Conservation (phyloP, 2,113 vertebrate species). For the Salminus brasiliensis region DNA sequence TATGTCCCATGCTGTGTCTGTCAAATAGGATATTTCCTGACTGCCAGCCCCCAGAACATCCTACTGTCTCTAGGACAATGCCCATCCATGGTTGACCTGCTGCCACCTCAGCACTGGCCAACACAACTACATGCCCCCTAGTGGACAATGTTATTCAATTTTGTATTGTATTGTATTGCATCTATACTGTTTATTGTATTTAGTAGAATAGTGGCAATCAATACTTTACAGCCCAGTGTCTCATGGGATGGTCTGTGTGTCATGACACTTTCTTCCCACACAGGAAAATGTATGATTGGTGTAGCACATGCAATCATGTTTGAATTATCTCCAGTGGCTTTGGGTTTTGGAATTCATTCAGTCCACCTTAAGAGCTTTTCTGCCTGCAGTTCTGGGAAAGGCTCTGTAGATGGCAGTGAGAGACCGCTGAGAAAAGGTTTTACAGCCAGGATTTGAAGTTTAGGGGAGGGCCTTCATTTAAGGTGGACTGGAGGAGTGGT, state of each 20-base stretch:
- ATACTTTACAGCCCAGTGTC: neutral
- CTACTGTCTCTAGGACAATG: slow-evolving; percentile 17
- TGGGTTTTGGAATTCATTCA: slow-evolving; percentile 23
- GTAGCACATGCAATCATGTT: neutral
- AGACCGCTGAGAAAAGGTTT: slow-evolving; percentile 30
- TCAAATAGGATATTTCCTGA: slow-evolving; percentile 4
- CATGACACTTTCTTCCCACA: neutral
- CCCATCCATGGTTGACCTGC: slow-evolving; percentile 4
- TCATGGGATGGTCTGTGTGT: neutral
- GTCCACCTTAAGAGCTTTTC: slow-evolving; percentile 72
- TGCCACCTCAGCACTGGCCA: neutral
- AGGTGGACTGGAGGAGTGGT: slow-evolving; percentile 64
- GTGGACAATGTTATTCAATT: neutral
- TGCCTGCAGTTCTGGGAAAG: slow-evolving; percentile 49
- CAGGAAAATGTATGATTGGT: neutral
- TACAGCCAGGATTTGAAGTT: neutral
- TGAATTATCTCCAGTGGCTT: neutral
- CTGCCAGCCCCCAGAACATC: slow-evolving; percentile 26
- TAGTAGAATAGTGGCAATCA: neutral
- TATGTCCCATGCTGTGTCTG: neutral
- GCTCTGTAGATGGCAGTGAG: slow-evolving; percentile 68
- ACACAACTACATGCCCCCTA: neutral
- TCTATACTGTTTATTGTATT: neutral
- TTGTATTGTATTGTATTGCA: neutral
- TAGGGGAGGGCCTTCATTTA: slow-evolving; percentile 66